These are phyloP conservation scores for Frankliniella fusca DNA, from an alignment of 2,888 invertebrate species.

Conservation along the genomic window DNA sequence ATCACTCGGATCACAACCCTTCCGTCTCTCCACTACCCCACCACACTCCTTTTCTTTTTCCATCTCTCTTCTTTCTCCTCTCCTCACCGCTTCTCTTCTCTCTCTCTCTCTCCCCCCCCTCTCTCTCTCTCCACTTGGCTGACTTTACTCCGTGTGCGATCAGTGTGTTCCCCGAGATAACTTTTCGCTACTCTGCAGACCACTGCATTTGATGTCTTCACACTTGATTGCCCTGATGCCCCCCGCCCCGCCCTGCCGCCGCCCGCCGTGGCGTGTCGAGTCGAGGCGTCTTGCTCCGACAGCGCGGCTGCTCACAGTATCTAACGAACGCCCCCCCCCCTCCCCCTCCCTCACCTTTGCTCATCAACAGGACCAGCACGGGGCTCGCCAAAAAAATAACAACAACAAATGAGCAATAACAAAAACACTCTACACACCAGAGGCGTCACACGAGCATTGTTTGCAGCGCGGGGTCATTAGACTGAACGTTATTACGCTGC, in stretches of 20 bases:
- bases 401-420: too few species aligned
- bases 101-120: not conserved
- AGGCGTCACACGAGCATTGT: too few species aligned
- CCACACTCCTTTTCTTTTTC: not conserved
- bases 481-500: too few species aligned
- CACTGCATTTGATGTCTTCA: slow-evolving; percentile 16
- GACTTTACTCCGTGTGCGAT: not conserved
- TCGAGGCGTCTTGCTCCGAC: too few species aligned
- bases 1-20: too few species aligned
- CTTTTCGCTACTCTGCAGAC: slow-evolving; percentile 4
- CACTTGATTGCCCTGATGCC: slow-evolving; percentile 22
- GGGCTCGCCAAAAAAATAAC: too few species aligned
- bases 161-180: slow-evolving; percentile 7
- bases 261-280: not conserved
- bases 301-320: not conserved
- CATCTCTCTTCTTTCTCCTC: not conserved
- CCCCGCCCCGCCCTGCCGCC: not conserved
- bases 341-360: too few species aligned
- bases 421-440: too few species aligned
- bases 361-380: too few species aligned
- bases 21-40: too few species aligned
- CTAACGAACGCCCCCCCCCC: not conserved
- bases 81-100: too few species aligned
- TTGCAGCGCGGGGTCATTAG: too few species aligned
- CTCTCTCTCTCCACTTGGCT: not conserved